Evolutionary conservation across 2,888 invertebrate species (phyloP).

Genomic region (Drosophila stalkeri): DNA sequence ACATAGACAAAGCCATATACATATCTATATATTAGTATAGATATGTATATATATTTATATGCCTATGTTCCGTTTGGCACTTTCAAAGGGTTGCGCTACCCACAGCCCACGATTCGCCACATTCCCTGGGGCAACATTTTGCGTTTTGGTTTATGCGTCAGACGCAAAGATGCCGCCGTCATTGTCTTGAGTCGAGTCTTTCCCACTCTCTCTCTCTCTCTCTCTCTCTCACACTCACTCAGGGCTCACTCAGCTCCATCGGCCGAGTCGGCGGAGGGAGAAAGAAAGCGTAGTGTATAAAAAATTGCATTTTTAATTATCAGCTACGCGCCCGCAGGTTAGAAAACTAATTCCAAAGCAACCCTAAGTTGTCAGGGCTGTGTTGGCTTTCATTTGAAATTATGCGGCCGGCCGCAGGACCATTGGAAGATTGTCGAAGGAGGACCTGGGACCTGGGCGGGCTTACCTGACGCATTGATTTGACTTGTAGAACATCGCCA

Average conservation of each 20-base stretch:
- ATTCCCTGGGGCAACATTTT: slow-evolving; percentile 78
- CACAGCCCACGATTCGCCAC: slow-evolving; percentile 24
- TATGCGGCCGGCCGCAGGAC: slow-evolving; percentile 23
- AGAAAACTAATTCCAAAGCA: slow-evolving; percentile 76
- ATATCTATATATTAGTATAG: background rate
- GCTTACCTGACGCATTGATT: slow-evolving; percentile 80
- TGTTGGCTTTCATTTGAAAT: slow-evolving; percentile 49
- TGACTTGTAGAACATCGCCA: slow-evolving; percentile 84
- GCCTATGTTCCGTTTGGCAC: slow-evolving; percentile 6
- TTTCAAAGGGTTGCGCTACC: slow-evolving; percentile 70
- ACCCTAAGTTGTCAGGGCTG: slow-evolving; percentile 50
- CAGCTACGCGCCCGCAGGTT: slow-evolving; percentile 73
- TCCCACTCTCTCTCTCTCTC: slow-evolving; percentile 1
- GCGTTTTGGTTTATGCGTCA: slow-evolving; percentile 80
- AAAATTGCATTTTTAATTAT: slow-evolving; percentile 81
- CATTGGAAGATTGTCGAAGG: background rate
- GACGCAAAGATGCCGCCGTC: slow-evolving; percentile 70
- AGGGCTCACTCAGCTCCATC: background rate
- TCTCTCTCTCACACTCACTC: background rate
- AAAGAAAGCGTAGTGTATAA: slow-evolving; percentile 44
- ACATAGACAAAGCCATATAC: background rate
- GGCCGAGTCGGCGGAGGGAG: slow-evolving; percentile 5
- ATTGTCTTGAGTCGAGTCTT: slow-evolving; percentile 67
- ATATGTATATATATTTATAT: background rate
- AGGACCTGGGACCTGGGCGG: slow-evolving; percentile 10